Base-by-base conservation (phyloP, 1,140 invertebrate genomes). In the Cardiocondyla obscurior region DNA sequence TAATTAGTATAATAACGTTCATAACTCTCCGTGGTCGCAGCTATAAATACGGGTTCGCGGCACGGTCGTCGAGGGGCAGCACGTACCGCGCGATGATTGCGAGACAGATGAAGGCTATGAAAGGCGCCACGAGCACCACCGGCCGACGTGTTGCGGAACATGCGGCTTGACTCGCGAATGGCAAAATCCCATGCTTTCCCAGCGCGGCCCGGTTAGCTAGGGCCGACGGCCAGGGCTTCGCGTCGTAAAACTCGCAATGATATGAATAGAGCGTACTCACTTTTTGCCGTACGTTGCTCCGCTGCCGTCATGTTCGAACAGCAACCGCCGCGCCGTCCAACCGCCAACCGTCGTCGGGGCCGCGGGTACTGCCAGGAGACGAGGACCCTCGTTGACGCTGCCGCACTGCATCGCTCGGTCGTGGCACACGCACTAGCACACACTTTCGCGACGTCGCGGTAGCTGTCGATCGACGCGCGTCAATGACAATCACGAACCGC, bases 141-240 rank as follows among this genome's bases (percentile, higher is more conserved):
- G 85, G 77, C 28, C 79, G 77, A 88, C 87, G 79, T 88, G 83
- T 82, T 85, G 19, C 57, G 44, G 60, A 46, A 89, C 69, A 79
- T 70, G 70, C 70, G 72, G 70, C 51, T 84, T 60, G 19, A 51
- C 60, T 76, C 70, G 39, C 39, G 16, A 22, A 73, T 51, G 51
- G 70, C 53, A 70, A 42, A 82, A 60, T 28, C 64, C 53, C n/a
- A n/a, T 22, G 2, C n/a, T 51, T 51, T 58, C 70, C 28, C 25
- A 8, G n/a, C 25, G n/a, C n/a, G n/a, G n/a, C n/a, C n/a, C n/a
- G n/a, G n/a, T n/a, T n/a, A n/a, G n/a, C n/a, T n/a, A n/a, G n/a
- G n/a, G n/a, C n/a, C n/a, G 19, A 46, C 22, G 7, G 12, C 6
- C 49, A 8, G 1, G 5, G 3, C n/a, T 16, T n/a, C 16, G 30